phyloP scores from a whole-genome alignment of 2,797 vertebrate species.

The Silurus aristotelis region DNA sequence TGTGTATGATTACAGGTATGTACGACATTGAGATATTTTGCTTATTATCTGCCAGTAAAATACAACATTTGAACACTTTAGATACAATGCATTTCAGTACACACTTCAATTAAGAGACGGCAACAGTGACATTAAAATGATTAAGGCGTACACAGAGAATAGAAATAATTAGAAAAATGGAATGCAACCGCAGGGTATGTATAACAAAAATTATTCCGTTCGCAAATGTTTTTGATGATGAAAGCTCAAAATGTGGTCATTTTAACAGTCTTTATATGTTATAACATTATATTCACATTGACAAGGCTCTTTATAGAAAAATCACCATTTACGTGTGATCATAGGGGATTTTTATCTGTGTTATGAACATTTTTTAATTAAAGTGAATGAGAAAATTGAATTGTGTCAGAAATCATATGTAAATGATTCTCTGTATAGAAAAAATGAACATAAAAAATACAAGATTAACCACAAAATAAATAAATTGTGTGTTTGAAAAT shows the following conservation, averaged over 20 bases:
- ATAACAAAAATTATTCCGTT: neutral
- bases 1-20: constrained; percentile 19
- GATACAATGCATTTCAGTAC: constrained; percentile 13
- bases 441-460: neutral
- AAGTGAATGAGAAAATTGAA: neutral
- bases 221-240: neutral
- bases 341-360: too few relatives aligned
- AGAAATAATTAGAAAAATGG: neutral
- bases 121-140: neutral
- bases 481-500: neutral
- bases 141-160: constrained; percentile 9
- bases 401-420: neutral
- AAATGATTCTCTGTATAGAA: neutral
- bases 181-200: neutral
- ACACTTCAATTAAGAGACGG: neutral
- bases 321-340: neutral
- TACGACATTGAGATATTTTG: neutral
- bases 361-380: neutral
- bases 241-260: neutral
- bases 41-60: constrained; percentile 10
- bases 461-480: neutral
- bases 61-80: neutral
- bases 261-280: neutral
- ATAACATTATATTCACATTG: constrained; percentile 6
- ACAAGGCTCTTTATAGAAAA: neutral